A percentile compares a stretch with the other conserved stretches of the same genome.
Evolutionary conservation across 2,797 vertebrate genomes (phyloP).

Genomic region (Poeciliopsis paucimaculata): DNA sequence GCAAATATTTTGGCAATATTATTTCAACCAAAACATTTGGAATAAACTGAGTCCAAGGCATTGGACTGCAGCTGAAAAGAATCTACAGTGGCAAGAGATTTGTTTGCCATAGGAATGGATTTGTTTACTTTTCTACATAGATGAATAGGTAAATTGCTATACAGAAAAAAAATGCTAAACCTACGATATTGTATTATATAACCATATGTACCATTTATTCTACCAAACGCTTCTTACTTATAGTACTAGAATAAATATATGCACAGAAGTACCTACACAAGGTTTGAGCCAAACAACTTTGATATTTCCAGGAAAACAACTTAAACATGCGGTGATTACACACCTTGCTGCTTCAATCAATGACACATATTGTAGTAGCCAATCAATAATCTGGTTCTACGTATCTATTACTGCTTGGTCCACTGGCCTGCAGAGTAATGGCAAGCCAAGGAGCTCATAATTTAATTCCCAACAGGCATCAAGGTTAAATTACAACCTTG

Average conservation of each 20-base stretch:
- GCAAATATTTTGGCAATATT: not conserved
- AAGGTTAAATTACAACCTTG: conserved; percentile 53
- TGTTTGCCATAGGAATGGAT: not conserved
- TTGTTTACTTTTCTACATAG: not conserved
- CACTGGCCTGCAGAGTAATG: conserved; percentile 44
- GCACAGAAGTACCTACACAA: not conserved
- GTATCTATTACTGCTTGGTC: conserved; percentile 54
- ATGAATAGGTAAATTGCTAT: not conserved
- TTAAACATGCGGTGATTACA: conserved; percentile 53
- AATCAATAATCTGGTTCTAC: conserved; percentile 66
- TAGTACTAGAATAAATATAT: not conserved
- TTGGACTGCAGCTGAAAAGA: not conserved
- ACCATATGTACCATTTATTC: not conserved
- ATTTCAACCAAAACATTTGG: not conserved
- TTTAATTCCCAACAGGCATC: conserved; percentile 52
- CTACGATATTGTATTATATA: not conserved
- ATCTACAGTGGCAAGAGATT: not conserved
- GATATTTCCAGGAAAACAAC: conserved; percentile 36
- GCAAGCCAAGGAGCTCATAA: conserved; percentile 38
- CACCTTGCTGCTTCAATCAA: conserved; percentile 57
- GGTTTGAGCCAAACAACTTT: conserved; percentile 27
- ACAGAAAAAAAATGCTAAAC: not conserved
- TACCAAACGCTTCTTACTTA: not conserved
- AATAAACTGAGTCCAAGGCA: not conserved
- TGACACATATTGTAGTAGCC: conserved; percentile 34